Percentiles rank a stretch among this genome's conserved stretches.
These are phyloP conservation scores for Crotalus tigris DNA, from an alignment of 2,113 vertebrate species.

Conservation along the genomic window DNA sequence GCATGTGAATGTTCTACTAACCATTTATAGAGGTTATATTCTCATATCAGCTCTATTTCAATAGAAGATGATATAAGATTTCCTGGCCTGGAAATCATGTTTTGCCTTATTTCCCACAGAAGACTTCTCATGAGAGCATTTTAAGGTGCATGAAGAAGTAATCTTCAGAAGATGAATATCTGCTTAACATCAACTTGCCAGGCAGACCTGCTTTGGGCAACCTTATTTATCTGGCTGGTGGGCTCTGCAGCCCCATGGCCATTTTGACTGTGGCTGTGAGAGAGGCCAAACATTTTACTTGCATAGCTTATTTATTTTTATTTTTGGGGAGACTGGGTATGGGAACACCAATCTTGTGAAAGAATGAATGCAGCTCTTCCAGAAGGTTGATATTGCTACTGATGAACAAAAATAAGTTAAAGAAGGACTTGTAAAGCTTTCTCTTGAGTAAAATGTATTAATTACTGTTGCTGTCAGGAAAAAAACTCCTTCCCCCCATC, in stretches of 20 bases:
- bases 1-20: neutral
- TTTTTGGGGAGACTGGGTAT: neutral
- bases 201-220: neutral
- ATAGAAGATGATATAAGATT: neutral
- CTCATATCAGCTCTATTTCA: neutral
- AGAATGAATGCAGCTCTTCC: neutral
- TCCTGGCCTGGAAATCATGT: neutral
- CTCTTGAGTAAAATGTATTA: neutral
- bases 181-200: neutral
- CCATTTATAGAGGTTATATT: neutral
- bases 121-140: neutral
- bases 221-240: neutral
- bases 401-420: neutral
- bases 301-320: neutral
- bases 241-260: neutral
- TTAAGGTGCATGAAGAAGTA: neutral
- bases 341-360: neutral
- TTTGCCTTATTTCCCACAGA: neutral
- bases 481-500: neutral
- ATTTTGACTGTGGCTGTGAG: neutral
- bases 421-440: neutral
- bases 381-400: neutral
- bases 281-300: neutral
- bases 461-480: neutral
- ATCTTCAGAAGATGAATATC: neutral